Evolutionary conservation across 2,888 invertebrate species (phyloP).

Genomic region (Agonopterix heracliana): DNA sequence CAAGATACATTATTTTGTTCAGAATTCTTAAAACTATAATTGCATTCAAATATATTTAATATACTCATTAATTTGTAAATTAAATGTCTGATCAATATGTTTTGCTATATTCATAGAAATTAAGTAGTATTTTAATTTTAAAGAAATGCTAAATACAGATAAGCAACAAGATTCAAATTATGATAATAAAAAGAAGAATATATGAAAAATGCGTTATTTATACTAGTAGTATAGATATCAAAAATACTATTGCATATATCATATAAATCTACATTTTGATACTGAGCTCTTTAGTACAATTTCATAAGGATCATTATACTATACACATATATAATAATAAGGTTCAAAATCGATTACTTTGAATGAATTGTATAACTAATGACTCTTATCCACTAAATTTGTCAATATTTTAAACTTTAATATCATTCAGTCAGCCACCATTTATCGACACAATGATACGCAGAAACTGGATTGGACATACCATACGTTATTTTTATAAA

Average conservation of each 20-base stretch:
- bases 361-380: slow-evolving; percentile 18
- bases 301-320: not conserved
- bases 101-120: too few species aligned
- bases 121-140: too few species aligned
- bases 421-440: slow-evolving; percentile 37
- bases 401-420: slow-evolving; percentile 24
- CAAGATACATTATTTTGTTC: too few species aligned
- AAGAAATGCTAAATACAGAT: too few species aligned
- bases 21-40: too few species aligned
- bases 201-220: slow-evolving; percentile 5
- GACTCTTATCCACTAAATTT: slow-evolving; percentile 34
- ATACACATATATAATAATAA: slow-evolving; percentile 1
- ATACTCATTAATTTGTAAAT: too few species aligned
- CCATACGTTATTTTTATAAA: not conserved
- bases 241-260: slow-evolving; percentile 15
- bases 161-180: not conserved
- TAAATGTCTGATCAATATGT: too few species aligned
- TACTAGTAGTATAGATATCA: slow-evolving; percentile 12
- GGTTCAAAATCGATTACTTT: slow-evolving; percentile 10
- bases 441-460: slow-evolving; percentile 21
- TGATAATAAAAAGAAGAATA: slow-evolving; percentile 8
- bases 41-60: too few species aligned
- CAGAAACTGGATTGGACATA: slow-evolving; percentile 25
- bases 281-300: slow-evolving; percentile 4
- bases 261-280: slow-evolving; percentile 12